A percentile compares a stretch with the other conserved stretches of the same genome.
phyloP scores from a whole-genome alignment of 2,888 invertebrate genomes.

The Leucophenga maculata region DNA sequence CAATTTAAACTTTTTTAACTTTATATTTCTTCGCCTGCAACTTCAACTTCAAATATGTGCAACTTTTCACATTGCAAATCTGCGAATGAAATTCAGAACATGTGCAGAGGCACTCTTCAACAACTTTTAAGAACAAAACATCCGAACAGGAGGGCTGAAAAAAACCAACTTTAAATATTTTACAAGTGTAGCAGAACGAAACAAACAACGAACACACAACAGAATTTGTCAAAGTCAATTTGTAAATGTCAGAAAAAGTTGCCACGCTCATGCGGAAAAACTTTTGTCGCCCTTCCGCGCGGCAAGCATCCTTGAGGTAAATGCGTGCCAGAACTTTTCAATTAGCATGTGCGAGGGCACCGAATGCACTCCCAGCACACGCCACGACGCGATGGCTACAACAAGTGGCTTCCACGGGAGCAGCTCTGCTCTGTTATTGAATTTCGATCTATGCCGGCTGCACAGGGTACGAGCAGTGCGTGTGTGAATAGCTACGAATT shows the following conservation, averaged over 20 bases:
- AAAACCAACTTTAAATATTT: slow-evolving; percentile 12
- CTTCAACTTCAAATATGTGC: no score
- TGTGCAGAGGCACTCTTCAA: no score
- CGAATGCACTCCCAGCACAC: background rate
- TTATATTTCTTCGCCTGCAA: no score
- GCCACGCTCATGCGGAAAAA: background rate
- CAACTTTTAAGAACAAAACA: no score
- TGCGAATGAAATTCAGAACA: no score
- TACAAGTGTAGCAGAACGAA: slow-evolving; percentile 3
- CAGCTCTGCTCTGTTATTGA: background rate
- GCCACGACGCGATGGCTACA: no score
- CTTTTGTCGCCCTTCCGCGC: slow-evolving; percentile 5
- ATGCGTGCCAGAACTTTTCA: slow-evolving; percentile 17
- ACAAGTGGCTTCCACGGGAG: background rate
- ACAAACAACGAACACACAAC: background rate
- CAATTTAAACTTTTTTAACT: no score
- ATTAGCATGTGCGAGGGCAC: background rate
- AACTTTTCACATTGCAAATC: no score
- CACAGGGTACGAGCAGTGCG: no score
- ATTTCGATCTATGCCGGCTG: background rate
- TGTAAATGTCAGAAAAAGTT: slow-evolving; percentile 22
- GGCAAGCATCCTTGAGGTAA: background rate
- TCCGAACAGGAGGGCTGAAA: background rate
- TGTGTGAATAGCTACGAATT: background rate
- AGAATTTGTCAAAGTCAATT: slow-evolving; percentile 25